Evolutionary conservation across 2,888 invertebrate species (phyloP).

Genomic region (Merodon equestris): DNA sequence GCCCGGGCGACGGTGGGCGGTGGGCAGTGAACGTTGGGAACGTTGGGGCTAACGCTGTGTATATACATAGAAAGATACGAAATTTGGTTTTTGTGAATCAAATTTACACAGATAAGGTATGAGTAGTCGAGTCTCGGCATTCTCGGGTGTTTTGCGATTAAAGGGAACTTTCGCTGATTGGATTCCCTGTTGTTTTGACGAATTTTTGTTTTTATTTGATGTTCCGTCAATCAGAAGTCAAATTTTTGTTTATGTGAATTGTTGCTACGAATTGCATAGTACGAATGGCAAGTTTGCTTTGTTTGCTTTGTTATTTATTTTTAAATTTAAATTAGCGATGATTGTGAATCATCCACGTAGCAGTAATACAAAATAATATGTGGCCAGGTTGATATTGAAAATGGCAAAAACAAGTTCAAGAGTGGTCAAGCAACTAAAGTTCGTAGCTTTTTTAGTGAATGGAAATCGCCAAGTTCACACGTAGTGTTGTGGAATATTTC

Average conservation of each 20-base stretch:
- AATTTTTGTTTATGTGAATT: slow-evolving; percentile 5
- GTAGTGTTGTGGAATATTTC: too few relatives aligned
- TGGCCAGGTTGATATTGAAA: too few relatives aligned
- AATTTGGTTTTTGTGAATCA: slow-evolving; percentile 27
- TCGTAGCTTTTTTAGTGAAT: neutral
- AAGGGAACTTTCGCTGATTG: slow-evolving; percentile 31
- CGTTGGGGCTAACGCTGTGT: too few relatives aligned
- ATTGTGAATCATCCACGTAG: neutral
- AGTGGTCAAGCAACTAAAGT: too few relatives aligned
- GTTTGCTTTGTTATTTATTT: too few relatives aligned
- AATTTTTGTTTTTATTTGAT: neutral
- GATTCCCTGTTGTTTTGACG: neutral
- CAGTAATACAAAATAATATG: too few relatives aligned
- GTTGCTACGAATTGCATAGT: slow-evolving; percentile 16
- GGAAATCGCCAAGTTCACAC: neutral
- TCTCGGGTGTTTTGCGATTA: neutral
- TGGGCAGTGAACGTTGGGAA: too few relatives aligned
- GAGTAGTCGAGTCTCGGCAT: neutral
- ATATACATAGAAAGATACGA: neutral
- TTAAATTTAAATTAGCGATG: too few relatives aligned
- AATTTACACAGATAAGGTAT: slow-evolving; percentile 41
- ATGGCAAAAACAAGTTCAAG: too few relatives aligned
- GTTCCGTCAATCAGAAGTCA: slow-evolving; percentile 16
- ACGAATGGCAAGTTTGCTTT: neutral
- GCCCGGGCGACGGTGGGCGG: too few relatives aligned